Evolutionary conservation across 1,140 invertebrate genomes (phyloP), one percentile per base, ranked within the genome.

Genomic region (Nephotettix cincticeps): DNA sequence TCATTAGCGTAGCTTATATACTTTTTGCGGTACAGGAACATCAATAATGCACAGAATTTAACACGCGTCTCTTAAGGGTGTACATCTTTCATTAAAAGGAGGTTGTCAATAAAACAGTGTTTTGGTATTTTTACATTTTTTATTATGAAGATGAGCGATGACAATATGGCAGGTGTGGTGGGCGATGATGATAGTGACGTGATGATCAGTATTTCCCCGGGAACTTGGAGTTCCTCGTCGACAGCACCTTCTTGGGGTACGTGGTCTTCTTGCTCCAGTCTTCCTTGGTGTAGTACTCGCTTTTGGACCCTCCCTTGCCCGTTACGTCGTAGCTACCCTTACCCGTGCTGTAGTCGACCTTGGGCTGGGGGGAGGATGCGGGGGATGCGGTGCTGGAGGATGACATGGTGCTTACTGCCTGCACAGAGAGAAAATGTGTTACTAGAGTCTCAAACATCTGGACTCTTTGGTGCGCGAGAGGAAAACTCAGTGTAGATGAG

Each of bases 211-310:
- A 54, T 21, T 54, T 54, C 13, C 23, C 13, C 28, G n/a, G 17
- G 6, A 17, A 11, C 17, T 32, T 32, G n/a, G 30, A 32, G 28
- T 23, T 65, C 1, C 11, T 27, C n/a, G 63, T 29, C 1, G 36
- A 3, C 17, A 32, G 27, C 14, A 65, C 63, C n/a, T 65, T 65
- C 63, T 65, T 65, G 17, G 63, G 63, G 63, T 65, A 65, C 28
- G 30, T n/a, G 17, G 63, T 19, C 32, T 65, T 65, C 30, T 36
- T 65, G 25, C 28, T 65, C 28, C 28, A 19, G n/a, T 65, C 28
- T 61, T 61, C 56, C 28, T 30, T 14, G 17, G 14, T 4, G 32
- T 65, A 65, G 17, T 65, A 29, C n/a, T 65, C 63, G 23, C 58
- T 30, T 19, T 36, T 65, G 29, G 28, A 29, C 1, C 29, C 32